Conservation (phyloP, 2,797 vertebrate species). For the Stomatorhinus walkeri region DNA sequence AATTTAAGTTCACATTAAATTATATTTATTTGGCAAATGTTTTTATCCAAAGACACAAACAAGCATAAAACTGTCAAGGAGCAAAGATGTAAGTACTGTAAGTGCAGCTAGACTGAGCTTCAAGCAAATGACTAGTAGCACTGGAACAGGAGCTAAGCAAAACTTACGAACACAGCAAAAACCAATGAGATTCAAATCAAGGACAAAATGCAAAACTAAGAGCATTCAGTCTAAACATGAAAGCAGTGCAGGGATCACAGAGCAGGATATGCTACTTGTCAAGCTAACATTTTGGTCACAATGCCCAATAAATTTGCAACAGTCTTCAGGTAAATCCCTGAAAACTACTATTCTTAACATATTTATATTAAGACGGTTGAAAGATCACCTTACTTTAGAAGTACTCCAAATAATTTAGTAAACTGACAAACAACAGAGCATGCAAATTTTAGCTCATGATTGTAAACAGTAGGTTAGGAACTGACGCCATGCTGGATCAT, state of each 20-base stretch:
- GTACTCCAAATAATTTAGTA: neutral
- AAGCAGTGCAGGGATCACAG: neutral
- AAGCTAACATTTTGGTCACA: neutral
- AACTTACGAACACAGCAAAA: neutral
- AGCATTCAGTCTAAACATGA: neutral
- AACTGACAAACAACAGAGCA: neutral
- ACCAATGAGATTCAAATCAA: neutral
- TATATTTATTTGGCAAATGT: neutral
- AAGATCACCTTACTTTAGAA: neutral
- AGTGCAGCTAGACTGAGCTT: neutral
- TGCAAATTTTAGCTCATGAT: neutral
- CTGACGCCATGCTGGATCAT: neutral
- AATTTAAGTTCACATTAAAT: neutral
- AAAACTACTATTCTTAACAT: neutral
- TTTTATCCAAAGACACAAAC: neutral
- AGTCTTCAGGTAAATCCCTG: neutral
- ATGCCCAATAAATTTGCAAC: neutral
- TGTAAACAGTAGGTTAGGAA: neutral
- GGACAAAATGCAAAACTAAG: neutral
- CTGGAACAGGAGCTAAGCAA: neutral
- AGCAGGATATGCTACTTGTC: neutral
- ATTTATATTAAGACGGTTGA: neutral
- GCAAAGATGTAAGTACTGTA: neutral
- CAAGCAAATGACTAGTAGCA: neutral
- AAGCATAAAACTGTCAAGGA: neutral